A percentile compares a stretch with the other conserved stretches of the same genome.
Evolutionary conservation across 2,797 vertebrate genomes (phyloP).

Genomic region (Diceros bicornis): DNA sequence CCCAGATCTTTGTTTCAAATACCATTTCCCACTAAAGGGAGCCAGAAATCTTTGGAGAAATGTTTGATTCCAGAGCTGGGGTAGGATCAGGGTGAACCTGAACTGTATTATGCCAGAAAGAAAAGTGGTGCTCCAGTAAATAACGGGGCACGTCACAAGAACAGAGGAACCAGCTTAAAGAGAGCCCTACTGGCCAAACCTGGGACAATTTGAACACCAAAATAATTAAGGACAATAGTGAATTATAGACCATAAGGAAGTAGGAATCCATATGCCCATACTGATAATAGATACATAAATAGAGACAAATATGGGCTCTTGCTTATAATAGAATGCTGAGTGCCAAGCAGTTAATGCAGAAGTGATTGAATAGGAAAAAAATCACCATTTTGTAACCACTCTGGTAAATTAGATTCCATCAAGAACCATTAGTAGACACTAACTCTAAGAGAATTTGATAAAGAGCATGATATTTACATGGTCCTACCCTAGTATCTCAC

Average conservation of each 20-base stretch:
- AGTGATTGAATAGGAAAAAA: not conserved
- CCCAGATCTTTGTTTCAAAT: not conserved
- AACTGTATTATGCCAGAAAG: not conserved
- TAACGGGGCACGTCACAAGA: not conserved
- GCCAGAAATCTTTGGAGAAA: not conserved
- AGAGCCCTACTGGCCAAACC: not conserved
- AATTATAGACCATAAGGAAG: not conserved
- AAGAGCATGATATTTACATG: not conserved
- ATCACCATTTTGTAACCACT: not conserved
- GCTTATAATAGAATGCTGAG: not conserved
- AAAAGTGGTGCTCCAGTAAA: not conserved
- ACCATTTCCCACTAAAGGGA: not conserved
- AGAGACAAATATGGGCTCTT: not conserved
- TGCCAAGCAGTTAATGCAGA: not conserved
- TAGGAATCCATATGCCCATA: not conserved
- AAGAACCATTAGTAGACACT: not conserved
- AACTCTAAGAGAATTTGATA: not conserved
- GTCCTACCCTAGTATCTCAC: not conserved
- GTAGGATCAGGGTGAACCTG: not conserved
- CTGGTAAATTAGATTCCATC: not conserved
- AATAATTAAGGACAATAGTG: not conserved
- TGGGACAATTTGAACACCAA: not conserved
- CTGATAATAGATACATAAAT: not conserved
- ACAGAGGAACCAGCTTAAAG: not conserved
- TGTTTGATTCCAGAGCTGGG: not conserved